Evolutionary conservation across 2,113 vertebrate genomes (phyloP).

Genomic region (Lanius collurio): DNA sequence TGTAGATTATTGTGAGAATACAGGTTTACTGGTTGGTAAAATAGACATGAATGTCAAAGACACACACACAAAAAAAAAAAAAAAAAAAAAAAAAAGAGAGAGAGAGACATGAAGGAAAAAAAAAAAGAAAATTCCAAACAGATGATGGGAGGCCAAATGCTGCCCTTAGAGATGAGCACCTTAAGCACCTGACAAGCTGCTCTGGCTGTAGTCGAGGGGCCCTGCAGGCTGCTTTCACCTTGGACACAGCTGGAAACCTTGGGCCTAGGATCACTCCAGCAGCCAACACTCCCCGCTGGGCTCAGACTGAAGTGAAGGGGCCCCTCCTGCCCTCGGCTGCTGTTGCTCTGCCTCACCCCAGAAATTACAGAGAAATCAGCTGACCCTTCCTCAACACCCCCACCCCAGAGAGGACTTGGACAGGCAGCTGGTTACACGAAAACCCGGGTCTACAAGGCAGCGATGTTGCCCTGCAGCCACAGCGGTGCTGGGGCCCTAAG

Average conservation of each 20-base stretch:
- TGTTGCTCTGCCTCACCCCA: not conserved
- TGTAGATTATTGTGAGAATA: not conserved
- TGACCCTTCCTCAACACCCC: fast-evolving
- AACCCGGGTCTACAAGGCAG: not conserved
- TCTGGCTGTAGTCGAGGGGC: not conserved
- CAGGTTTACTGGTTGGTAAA: not conserved
- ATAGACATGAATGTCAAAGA: not conserved
- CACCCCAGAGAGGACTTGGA: not conserved
- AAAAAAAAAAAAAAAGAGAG: not conserved
- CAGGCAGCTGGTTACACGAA: not conserved
- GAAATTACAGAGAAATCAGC: not conserved
- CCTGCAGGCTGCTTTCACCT: not conserved
- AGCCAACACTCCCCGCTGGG: not conserved
- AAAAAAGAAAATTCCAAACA: not conserved
- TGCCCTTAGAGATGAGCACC: not conserved
- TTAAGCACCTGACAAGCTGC: not conserved
- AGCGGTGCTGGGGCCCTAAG: not conserved
- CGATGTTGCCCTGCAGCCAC: not conserved
- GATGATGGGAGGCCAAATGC: not conserved
- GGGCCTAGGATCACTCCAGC: not conserved
- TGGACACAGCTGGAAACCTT: not conserved
- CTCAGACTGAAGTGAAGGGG: not conserved
- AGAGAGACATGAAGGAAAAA: not conserved
- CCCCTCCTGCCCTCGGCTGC: not conserved
- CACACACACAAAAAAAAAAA: not conserved